Evolutionary conservation across 2,888 invertebrate genomes (phyloP).

Genomic region (Sarcophaga variegata): DNA sequence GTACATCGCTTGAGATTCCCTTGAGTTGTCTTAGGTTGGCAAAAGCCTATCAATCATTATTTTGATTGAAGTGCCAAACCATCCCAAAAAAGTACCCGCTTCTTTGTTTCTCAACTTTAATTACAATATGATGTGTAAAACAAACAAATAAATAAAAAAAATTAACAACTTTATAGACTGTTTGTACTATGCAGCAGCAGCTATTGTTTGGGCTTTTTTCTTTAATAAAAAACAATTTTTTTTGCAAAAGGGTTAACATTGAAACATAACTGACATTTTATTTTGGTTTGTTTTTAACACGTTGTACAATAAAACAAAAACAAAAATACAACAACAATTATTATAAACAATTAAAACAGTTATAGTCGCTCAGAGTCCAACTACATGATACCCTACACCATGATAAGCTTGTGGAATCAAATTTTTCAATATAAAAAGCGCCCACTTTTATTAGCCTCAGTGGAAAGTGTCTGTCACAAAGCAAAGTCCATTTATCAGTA

Average conservation of each 20-base stretch:
- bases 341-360: too few species aligned
- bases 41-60: constrained; percentile 49
- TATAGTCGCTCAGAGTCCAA: too few species aligned
- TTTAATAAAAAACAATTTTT: background rate
- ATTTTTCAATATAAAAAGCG: too few species aligned
- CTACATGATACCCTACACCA: too few species aligned
- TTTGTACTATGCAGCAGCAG: too few species aligned
- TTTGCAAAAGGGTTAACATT: background rate
- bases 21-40: constrained; percentile 36
- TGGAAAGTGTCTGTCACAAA: too few species aligned
- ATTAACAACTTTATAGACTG: constrained; percentile 10
- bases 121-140: constrained; percentile 53
- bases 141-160: constrained; percentile 25
- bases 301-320: constrained; percentile 6
- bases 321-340: too few species aligned
- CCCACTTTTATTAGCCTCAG: too few species aligned
- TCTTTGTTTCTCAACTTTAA: constrained; percentile 40
- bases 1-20: background rate
- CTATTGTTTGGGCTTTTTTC: too few species aligned
- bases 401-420: too few species aligned
- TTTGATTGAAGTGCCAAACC: constrained; percentile 23
- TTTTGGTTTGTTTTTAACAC: constrained; percentile 22
- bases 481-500: too few species aligned
- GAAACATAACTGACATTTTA: constrained; percentile 42
- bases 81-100: constrained; percentile 13